Base-by-base conservation (phyloP, 2,888 invertebrate species). In the Oxystoma pomonae region DNA sequence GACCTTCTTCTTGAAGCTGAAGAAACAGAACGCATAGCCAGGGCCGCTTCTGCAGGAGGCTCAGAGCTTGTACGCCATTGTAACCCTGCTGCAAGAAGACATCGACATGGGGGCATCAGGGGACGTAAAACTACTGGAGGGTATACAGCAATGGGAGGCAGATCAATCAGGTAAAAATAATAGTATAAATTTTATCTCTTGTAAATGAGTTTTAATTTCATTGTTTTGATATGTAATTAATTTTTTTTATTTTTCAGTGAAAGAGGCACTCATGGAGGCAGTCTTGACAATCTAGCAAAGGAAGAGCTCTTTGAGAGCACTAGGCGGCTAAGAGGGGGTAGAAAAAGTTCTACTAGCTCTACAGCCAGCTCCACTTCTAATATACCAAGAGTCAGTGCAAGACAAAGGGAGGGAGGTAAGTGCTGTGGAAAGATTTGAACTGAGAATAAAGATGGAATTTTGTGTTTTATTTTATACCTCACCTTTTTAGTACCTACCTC, bases 1-100 rank as follows among this genome's bases (percentile, higher is more conserved):
- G 87, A 90, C 81, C 83, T 92, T 76, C 82, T 92, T 69, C 86
- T 89, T 75, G 87, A 90, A 77, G 91, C 87, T 69, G 91, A 92
- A 78, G 88, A 89, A 74, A 89, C 90, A 79, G 89, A 90, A 75
- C 84, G 87, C 67, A 85, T 84, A 69, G 82, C 83, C 68, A 80
- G 83, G 69, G 85, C 83, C 68, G 83, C 82, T 60, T 83, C 83
- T 69, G 78, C 81, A 65, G 81, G 81, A 61, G 81, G 82, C 58
- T 78, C 80, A 0, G 78, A 81, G 66, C 71, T 77, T 61, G 81
- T 78, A 2, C 76, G 81, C 1, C 78, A 81, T 67, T 80, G 77
- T 67, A 81, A 83, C 76, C 76, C 83, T 71, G 73, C 82, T 75
- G 81, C 80, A 57, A 68, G 70, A 16, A 63, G 70, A 55, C 68